phyloP scores from a whole-genome alignment of 2,888 invertebrate species.

The Tipula helvola region DNA sequence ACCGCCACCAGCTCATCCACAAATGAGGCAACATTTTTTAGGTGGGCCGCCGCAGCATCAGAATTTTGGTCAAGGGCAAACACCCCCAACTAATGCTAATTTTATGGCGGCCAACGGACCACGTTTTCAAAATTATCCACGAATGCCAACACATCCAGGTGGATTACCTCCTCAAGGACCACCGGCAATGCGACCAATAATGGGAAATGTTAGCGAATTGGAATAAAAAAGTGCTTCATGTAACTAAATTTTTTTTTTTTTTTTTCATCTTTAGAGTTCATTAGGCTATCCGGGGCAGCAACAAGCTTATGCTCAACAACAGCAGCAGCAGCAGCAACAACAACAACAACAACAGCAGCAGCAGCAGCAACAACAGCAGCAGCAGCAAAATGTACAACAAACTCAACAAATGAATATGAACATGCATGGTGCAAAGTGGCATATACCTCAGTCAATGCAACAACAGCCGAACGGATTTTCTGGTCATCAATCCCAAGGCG shows the following conservation, averaged over 20 bases:
- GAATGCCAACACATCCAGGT: slow-evolving; percentile 44
- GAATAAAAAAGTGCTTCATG: background rate
- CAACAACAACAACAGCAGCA: slow-evolving; percentile 35
- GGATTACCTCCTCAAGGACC: slow-evolving; percentile 27
- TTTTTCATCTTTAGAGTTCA: slow-evolving; percentile 21
- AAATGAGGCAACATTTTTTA: slow-evolving; percentile 35
- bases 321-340: slow-evolving; percentile 28
- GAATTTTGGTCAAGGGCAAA: slow-evolving; percentile 31
- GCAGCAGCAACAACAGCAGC: slow-evolving; percentile 35
- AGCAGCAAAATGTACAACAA: slow-evolving; percentile 29
- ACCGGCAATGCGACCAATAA: slow-evolving; percentile 24
- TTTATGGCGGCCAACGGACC: slow-evolving; percentile 36
- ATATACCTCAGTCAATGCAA: slow-evolving; percentile 45
- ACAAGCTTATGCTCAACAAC: slow-evolving; percentile 21
- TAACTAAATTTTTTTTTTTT: background rate
- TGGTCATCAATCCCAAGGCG: slow-evolving; percentile 23
- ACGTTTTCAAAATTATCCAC: slow-evolving; percentile 33
- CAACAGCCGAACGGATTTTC: slow-evolving; percentile 17
- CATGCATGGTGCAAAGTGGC: slow-evolving; percentile 50
- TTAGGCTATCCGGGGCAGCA: slow-evolving; percentile 34
- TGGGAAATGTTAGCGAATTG: slow-evolving; percentile 28
- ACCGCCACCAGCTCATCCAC: slow-evolving; percentile 13
- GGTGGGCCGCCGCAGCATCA: slow-evolving; percentile 30
- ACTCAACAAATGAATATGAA: slow-evolving; percentile 32
- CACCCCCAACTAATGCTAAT: slow-evolving; percentile 34